Conservation (phyloP, 2,113 vertebrate genomes). For the Caloenas nicobarica region DNA sequence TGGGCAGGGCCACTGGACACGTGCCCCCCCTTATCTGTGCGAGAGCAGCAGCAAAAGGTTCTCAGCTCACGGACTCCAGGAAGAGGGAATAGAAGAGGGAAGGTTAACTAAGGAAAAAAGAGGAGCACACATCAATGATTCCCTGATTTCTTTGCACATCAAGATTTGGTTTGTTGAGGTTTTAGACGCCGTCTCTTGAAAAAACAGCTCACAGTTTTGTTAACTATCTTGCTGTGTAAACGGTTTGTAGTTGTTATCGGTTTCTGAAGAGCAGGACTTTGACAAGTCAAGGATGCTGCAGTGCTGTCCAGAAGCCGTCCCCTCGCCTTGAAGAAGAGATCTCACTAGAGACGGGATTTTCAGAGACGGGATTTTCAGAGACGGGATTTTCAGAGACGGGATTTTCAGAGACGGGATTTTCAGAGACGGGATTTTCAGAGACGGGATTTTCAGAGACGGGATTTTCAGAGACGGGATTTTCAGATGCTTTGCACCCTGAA, state of each 20-base stretch:
- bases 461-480: not conserved
- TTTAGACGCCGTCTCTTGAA: not conserved
- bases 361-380: not conserved
- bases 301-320: not conserved
- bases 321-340: not conserved
- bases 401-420: not conserved
- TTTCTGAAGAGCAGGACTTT: not conserved
- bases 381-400: no score
- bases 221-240: not conserved
- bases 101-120: not conserved
- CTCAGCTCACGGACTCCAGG: fast-evolving
- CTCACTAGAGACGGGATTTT: not conserved
- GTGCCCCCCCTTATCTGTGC: not conserved
- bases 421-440: not conserved
- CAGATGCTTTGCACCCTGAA: not conserved
- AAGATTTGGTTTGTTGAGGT: not conserved
- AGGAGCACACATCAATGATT: not conserved
- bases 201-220: not conserved
- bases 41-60: not conserved
- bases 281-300: not conserved
- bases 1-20: no score
- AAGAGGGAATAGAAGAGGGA: not conserved
- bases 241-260: not conserved
- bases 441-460: not conserved
- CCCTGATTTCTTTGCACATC: fast-evolving